Evolutionary conservation across 1,140 invertebrate species (phyloP), one percentile per base, ranked within the genome.

Genomic region (Liolophura sinensis): DNA sequence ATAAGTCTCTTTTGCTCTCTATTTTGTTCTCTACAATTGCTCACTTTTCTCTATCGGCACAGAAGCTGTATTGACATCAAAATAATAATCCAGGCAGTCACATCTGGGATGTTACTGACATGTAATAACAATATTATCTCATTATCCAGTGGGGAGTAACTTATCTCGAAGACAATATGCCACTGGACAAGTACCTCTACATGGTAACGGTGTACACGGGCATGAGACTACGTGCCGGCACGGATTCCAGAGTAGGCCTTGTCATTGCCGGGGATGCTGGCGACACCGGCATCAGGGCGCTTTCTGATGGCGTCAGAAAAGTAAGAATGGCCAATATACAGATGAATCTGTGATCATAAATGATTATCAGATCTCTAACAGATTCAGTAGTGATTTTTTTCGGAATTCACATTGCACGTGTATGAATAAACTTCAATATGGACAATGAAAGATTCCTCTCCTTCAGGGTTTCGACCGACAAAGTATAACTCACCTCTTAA

Each of bases 141-240:
- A 48, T 61, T 27, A 67, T 72, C 40, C 54, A 73, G 70, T 77
- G 73, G 73, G 62, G 61, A 3, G 67, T 66, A 12, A 51, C 67
- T 14, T 67, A 70, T 14, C 56, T 77, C 40, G 67, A 54, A 47
- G 77, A 74, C 57, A 77, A 75, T 60, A 54, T 71, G 31, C 61
- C 59, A 20, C 62, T 60, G 22, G 75, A 71, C 46, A 31, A 54
- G 14, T 73, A 73, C 60, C 69, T 67, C 54, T 78, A 78, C 62
- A 27, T 75, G 49, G 54, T 78, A 20, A 72, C 68, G 16, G 73
- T 78, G 14, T 65, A 73, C 59, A 78, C 76, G 14, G 75, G 76
- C 1, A 56, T 77, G 25, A 47, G 70, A 1, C 57, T 67, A 52
- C 67, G 67, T 25, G 65, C 71, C 15, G 70, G 73, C 1, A 78